Conservation (phyloP, 2,113 vertebrate genomes). For the Cochlearius cochlearius region DNA sequence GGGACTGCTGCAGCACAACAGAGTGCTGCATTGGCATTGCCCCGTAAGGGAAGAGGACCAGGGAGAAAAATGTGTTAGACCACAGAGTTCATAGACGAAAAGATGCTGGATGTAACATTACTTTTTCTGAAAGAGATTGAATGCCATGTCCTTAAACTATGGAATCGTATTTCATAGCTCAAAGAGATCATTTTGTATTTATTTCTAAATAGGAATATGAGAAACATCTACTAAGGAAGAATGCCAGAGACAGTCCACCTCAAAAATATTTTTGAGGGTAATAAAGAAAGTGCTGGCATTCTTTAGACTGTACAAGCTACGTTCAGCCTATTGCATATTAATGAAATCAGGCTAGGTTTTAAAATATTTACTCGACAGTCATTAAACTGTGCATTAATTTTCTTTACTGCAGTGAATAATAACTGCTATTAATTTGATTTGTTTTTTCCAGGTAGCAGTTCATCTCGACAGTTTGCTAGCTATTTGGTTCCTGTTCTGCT, state of each 20-base stretch:
- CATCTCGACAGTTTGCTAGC: background rate
- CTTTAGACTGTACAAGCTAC: background rate
- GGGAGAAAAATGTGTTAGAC: background rate
- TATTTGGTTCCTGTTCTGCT: background rate
- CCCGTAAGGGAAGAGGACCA: background rate
- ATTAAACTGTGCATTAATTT: background rate
- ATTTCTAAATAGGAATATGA: background rate
- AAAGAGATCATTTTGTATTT: background rate
- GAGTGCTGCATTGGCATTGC: background rate
- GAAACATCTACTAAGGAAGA: background rate
- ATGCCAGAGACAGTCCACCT: background rate
- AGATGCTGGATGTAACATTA: background rate
- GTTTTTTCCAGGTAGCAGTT: background rate
- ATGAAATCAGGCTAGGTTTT: background rate
- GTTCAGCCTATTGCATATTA: background rate
- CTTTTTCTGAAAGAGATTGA: background rate
- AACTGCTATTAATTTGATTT: background rate
- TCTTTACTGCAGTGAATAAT: background rate
- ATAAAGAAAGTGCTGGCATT: background rate
- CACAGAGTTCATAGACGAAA: background rate
- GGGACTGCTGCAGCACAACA: rapidly evolving
- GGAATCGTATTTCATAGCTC: background rate
- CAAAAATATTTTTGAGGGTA: background rate
- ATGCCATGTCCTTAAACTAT: background rate
- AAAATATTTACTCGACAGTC: background rate